A percentile compares a stretch with the other conserved stretches of the same genome.
Conservation (phyloP, 2,113 vertebrate species). For the Tringa solitaria region DNA sequence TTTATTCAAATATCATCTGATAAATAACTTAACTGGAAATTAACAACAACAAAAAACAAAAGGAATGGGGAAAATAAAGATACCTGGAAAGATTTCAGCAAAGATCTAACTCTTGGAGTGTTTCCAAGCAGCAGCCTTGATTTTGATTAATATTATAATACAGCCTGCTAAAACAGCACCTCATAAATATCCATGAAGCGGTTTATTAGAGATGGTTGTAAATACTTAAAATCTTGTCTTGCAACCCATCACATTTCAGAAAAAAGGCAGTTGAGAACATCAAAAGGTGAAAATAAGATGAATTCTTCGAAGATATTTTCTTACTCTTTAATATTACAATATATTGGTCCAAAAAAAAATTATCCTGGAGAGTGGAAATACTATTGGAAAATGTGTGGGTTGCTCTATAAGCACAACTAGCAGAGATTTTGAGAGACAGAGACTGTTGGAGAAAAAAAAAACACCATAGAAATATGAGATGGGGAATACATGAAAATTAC, state of each 20-base stretch:
- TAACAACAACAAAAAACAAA: slow-evolving; percentile 60
- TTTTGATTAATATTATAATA: slow-evolving; percentile 81
- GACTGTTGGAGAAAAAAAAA: not conserved
- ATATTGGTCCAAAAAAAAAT: not conserved
- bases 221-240: slow-evolving; percentile 80
- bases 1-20: slow-evolving; percentile 57
- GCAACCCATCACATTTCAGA: slow-evolving; percentile 58
- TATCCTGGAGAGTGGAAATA: not conserved
- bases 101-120: slow-evolving; percentile 65
- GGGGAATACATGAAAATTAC: not conserved
- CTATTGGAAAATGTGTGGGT: not conserved
- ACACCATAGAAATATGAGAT: not conserved
- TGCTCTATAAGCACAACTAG: not conserved
- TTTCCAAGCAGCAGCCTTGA: slow-evolving; percentile 70
- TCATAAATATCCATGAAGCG: slow-evolving; percentile 81
- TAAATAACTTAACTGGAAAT: slow-evolving; percentile 71
- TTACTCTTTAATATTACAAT: slow-evolving; percentile 6
- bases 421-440: not conserved
- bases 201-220: slow-evolving; percentile 79
- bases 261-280: slow-evolving; percentile 42
- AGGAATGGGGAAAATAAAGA: slow-evolving; percentile 48
- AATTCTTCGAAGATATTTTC: slow-evolving; percentile 25
- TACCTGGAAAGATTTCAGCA: slow-evolving; percentile 69
- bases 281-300: slow-evolving; percentile 52
- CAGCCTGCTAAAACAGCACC: slow-evolving; percentile 71